These are phyloP conservation scores for Sitta europaea DNA, from an alignment of 2,113 vertebrate genomes.

Conservation along the genomic window DNA sequence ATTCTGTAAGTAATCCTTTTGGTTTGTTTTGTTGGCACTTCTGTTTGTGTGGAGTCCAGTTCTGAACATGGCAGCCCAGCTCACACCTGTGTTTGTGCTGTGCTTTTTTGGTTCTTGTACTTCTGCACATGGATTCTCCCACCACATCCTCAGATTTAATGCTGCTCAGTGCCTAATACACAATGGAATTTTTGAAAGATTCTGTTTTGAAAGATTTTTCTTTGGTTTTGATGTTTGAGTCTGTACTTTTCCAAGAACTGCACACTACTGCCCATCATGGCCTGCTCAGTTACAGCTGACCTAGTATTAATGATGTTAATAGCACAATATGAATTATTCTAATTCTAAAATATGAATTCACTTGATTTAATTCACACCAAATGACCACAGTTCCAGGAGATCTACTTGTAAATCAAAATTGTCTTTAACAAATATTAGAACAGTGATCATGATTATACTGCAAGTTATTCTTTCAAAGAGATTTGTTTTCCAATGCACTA, in stretches of 20 bases:
- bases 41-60: not conserved
- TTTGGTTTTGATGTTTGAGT: not conserved
- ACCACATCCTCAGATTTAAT: accelerated
- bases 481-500: not conserved
- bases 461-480: not conserved
- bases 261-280: not conserved
- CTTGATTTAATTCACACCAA: not conserved
- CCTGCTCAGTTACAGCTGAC: not conserved
- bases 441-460: accelerated
- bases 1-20: not conserved
- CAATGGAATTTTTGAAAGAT: not conserved
- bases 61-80: not conserved
- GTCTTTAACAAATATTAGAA: not conserved
- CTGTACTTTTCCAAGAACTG: not conserved
- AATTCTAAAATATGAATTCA: not conserved
- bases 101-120: not conserved
- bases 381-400: not conserved
- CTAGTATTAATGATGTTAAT: not conserved
- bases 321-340: too few species aligned
- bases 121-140: not conserved
- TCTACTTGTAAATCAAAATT: not conserved
- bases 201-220: not conserved
- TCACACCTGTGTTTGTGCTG: not conserved
- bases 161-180: not conserved
- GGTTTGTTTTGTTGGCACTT: not conserved